phyloP scores from a whole-genome alignment of 2,113 vertebrate genomes.

The Isurus oxyrinchus region DNA sequence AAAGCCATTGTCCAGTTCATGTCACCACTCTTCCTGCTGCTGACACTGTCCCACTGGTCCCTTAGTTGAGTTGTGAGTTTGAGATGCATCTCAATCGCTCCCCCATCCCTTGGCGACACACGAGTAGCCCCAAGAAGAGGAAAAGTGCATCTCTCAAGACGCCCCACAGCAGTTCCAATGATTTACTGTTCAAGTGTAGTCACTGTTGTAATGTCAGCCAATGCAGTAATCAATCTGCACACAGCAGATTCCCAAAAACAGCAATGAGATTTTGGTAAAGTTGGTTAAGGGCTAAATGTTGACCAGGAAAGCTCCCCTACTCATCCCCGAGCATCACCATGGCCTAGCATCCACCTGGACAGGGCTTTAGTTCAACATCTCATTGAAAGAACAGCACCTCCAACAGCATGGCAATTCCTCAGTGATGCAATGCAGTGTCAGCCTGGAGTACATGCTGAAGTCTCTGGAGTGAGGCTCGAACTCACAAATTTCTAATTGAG shows the following conservation, averaged over 20 bases:
- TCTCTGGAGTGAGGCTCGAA: not conserved
- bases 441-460: no score
- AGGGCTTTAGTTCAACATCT: not conserved
- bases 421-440: no score
- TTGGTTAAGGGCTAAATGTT: not conserved
- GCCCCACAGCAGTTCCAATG: no score
- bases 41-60: not conserved
- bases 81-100: not conserved
- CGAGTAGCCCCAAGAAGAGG: no score
- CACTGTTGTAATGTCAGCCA: no score
- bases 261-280: not conserved
- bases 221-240: not conserved
- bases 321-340: not conserved
- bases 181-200: no score
- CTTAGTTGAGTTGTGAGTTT: not conserved
- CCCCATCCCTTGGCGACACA: not conserved
- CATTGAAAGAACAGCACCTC: no score
- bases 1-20: not conserved
- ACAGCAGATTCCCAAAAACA: no score
- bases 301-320: not conserved
- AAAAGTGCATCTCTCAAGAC: no score
- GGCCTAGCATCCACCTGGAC: not conserved
- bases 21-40: not conserved
- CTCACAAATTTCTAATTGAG: not conserved
- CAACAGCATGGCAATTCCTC: no score